These are phyloP conservation scores for Portevinia maculata DNA, from an alignment of 2,888 invertebrate genomes.

Conservation along the genomic window DNA sequence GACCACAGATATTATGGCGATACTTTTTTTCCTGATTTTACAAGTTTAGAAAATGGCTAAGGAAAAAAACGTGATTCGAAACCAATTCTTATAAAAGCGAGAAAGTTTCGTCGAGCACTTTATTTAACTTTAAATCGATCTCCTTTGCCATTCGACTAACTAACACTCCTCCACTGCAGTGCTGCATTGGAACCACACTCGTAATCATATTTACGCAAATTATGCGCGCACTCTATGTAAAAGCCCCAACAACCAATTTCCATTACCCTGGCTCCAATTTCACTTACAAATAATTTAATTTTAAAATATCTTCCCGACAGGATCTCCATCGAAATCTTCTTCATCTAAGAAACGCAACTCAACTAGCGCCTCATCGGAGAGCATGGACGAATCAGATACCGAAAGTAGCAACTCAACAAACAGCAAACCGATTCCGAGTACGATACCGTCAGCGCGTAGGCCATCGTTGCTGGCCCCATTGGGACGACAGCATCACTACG, in stretches of 20 bases:
- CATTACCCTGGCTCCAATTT: slow-evolving; percentile 4
- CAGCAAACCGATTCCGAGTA: slow-evolving; percentile 82
- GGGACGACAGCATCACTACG: slow-evolving; percentile 90
- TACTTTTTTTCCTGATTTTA: no score
- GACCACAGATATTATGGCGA: no score
- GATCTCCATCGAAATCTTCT: slow-evolving; percentile 80
- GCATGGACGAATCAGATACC: slow-evolving; percentile 85
- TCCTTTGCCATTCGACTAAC: no score
- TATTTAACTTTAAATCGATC: background rate
- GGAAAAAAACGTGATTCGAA: no score
- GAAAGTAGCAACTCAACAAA: slow-evolving; percentile 82
- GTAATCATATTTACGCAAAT: slow-evolving; percentile 30
- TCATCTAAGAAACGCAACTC: slow-evolving; percentile 78
- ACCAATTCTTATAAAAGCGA: no score
- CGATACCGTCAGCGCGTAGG: slow-evolving; percentile 83
- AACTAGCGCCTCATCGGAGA: slow-evolving; percentile 84
- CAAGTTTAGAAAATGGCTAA: no score
- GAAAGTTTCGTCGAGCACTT: no score
- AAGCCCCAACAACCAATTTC: no score
- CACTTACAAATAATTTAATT: slow-evolving; percentile 65
- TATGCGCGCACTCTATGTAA: slow-evolving; percentile 12
- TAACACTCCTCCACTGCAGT: background rate
- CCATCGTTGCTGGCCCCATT: slow-evolving; percentile 83
- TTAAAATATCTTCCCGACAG: slow-evolving; percentile 70
- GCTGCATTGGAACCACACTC: slow-evolving; percentile 9